phyloP scores from a whole-genome alignment of 2,113 vertebrate species.

The Sebastes schlegelii region DNA sequence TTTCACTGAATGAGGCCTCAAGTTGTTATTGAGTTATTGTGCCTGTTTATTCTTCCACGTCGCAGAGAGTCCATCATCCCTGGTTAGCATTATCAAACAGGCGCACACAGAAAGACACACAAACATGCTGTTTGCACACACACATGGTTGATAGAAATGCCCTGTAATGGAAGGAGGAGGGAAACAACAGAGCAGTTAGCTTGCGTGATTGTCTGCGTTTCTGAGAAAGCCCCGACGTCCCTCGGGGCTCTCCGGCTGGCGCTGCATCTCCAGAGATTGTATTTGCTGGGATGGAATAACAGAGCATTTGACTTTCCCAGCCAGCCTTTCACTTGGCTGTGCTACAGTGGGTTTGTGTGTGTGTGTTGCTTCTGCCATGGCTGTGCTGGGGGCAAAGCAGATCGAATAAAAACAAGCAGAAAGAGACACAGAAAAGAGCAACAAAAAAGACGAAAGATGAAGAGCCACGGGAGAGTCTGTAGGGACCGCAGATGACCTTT shows the following conservation, averaged over 20 bases:
- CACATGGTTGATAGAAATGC: constrained; percentile 28
- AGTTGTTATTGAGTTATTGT: constrained; percentile 52
- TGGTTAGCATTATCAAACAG: constrained; percentile 42
- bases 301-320: constrained; percentile 62
- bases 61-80: constrained; percentile 26
- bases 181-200: constrained; percentile 50
- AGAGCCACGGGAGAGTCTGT: constrained; percentile 22
- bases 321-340: constrained; percentile 51
- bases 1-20: constrained; percentile 53
- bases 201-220: constrained; percentile 57
- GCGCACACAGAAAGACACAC: background rate
- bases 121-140: constrained; percentile 1
- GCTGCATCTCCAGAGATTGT: constrained; percentile 56
- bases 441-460: constrained; percentile 46
- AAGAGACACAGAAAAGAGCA: constrained; percentile 29
- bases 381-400: constrained; percentile 31
- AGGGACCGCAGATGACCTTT: constrained; percentile 53
- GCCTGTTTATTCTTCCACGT: constrained; percentile 55
- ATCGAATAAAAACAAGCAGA: constrained; percentile 47
- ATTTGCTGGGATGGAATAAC: constrained; percentile 60
- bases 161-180: constrained; percentile 46
- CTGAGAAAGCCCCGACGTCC: constrained; percentile 43
- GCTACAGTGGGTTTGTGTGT: constrained; percentile 39
- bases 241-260: constrained; percentile 53
- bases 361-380: constrained; percentile 12